phyloP scores from a whole-genome alignment of 2,113 vertebrate genomes.

The Leptobrachium leishanense region DNA sequence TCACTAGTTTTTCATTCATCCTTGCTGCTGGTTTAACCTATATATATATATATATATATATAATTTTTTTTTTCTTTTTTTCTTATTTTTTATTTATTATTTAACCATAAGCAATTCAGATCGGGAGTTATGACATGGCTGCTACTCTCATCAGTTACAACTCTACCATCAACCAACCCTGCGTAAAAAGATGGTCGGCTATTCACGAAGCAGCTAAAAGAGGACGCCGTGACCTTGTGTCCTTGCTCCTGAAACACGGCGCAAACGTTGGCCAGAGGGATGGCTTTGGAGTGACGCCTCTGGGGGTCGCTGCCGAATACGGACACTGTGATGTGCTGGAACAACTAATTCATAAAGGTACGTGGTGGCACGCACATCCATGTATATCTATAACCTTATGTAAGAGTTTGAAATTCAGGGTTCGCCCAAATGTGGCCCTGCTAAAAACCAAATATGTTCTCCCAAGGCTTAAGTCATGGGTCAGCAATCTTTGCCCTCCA shows the following conservation, averaged over 20 bases:
- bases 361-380: not conserved
- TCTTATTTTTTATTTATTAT: slow-evolving; percentile 12
- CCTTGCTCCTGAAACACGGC: slow-evolving; percentile 75
- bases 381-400: no score
- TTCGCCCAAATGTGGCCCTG: no score
- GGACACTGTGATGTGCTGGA: slow-evolving; percentile 77
- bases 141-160: slow-evolving; percentile 72
- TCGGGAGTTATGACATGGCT: slow-evolving; percentile 72
- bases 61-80: not conserved
- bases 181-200: slow-evolving; percentile 74
- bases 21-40: no score
- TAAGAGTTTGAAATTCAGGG: no score
- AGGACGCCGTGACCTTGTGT: slow-evolving; percentile 70
- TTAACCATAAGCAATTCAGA: slow-evolving; percentile 69
- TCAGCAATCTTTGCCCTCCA: no score
- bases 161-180: slow-evolving; percentile 75
- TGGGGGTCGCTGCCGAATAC: slow-evolving; percentile 76
- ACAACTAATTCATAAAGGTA: slow-evolving; percentile 79
- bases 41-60: no score
- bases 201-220: slow-evolving; percentile 83
- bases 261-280: slow-evolving; percentile 67
- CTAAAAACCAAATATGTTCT: no score
- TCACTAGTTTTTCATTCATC: no score
- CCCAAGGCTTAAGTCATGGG: no score
- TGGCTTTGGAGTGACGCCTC: slow-evolving; percentile 75